Percentiles rank a stretch among this genome's conserved stretches.
Conservation (phyloP, 2,113 vertebrate genomes). For the Macaca fascicularis region DNA sequence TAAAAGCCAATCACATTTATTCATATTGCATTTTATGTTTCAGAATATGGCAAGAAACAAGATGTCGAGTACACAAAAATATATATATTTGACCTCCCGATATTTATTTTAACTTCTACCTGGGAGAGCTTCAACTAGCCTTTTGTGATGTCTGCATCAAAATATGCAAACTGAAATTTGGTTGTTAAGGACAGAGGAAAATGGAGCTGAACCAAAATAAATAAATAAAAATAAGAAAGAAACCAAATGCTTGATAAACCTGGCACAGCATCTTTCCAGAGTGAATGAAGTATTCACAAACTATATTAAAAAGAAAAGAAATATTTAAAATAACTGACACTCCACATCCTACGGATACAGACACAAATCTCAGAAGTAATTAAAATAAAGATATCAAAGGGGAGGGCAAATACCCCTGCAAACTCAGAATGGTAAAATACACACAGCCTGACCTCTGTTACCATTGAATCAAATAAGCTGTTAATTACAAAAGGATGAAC, state of each 20-base stretch:
- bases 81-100: constrained; percentile 31
- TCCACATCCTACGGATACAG: constrained; percentile 56
- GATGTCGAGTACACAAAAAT: not conserved
- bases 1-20: not conserved
- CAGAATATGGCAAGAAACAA: constrained; percentile 10
- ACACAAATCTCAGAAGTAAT: constrained; percentile 73
- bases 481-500: constrained; percentile 81
- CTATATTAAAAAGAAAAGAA: constrained; percentile 66
- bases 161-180: constrained; percentile 40
- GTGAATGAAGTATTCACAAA: constrained; percentile 44
- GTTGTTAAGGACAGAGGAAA: not conserved
- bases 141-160: not conserved
- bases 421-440: constrained; percentile 74
- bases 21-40: not conserved
- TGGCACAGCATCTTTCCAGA: not conserved
- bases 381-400: constrained; percentile 68
- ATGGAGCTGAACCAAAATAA: not conserved
- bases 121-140: constrained; percentile 1
- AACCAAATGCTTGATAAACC: constrained; percentile 10
- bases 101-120: constrained; percentile 36
- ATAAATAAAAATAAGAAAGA: not conserved
- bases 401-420: constrained; percentile 54
- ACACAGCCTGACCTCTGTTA: constrained; percentile 68
- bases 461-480: constrained; percentile 76
- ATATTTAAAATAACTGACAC: constrained; percentile 66